Percentiles rank a stretch among this genome's conserved stretches.
These are phyloP conservation scores for Platyscelio sp. DNA, from an alignment of 2,888 invertebrate species.

Conservation along the genomic window DNA sequence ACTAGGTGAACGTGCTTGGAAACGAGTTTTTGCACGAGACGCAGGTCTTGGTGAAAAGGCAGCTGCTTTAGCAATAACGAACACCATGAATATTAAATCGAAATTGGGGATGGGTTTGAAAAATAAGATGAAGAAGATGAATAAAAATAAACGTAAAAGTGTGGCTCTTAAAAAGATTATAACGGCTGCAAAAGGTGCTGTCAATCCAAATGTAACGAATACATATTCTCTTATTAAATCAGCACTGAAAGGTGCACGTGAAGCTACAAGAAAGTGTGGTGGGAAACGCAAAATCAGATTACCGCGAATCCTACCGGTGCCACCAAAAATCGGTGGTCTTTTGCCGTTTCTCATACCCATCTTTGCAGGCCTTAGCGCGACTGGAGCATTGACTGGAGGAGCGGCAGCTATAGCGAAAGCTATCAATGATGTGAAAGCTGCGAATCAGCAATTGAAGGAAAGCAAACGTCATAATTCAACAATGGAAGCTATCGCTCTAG, in stretches of 20 bases:
- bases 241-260: constrained; percentile 7
- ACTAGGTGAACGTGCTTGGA: constrained; percentile 78
- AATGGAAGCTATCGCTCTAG: constrained; percentile 81
- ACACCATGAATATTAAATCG: constrained; percentile 33
- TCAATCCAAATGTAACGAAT: background rate
- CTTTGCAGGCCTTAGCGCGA: background rate
- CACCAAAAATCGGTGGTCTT: constrained; percentile 49
- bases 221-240: background rate
- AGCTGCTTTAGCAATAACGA: constrained; percentile 32
- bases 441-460: constrained; percentile 78
- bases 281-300: constrained; percentile 2
- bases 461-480: constrained; percentile 79
- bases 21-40: constrained; percentile 76
- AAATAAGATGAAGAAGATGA: background rate
- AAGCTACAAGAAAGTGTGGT: constrained; percentile 1
- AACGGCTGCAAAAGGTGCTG: constrained; percentile 6
- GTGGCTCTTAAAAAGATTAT: background rate
- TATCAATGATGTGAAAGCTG: constrained; percentile 78
- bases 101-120: constrained; percentile 41
- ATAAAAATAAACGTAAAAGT: background rate
- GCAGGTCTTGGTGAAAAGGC: constrained; percentile 45
- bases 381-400: constrained; percentile 80
- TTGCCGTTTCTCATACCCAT: constrained; percentile 9
- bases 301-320: constrained; percentile 17
- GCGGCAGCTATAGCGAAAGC: constrained; percentile 80